These are phyloP conservation scores for Phrynocephalus forsythii DNA, from an alignment of 2,797 vertebrate genomes.

Conservation along the genomic window DNA sequence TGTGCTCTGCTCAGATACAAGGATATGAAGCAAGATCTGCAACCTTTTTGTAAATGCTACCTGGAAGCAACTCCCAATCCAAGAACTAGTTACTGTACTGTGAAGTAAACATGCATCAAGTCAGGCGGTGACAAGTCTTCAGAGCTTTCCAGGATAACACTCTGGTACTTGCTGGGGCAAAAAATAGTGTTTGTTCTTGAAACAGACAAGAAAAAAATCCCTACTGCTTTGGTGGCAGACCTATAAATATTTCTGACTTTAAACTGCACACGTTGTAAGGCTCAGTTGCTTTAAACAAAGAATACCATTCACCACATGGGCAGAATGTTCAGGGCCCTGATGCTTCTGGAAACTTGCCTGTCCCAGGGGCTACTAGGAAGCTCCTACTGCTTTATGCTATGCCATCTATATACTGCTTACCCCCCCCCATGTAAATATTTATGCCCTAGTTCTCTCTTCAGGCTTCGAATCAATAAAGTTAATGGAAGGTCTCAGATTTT, in stretches of 20 bases:
- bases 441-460: background rate
- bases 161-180: background rate
- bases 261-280: slow-evolving; percentile 1
- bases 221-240: background rate
- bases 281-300: background rate
- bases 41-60: background rate
- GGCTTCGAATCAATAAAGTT: background rate
- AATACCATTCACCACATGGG: background rate
- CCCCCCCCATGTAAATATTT: background rate
- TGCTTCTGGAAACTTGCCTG: background rate
- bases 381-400: background rate
- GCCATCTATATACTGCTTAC: background rate
- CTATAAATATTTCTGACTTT: background rate
- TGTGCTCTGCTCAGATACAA: background rate
- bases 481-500: background rate
- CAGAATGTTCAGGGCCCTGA: background rate
- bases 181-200: background rate
- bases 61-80: background rate
- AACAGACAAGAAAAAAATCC: background rate
- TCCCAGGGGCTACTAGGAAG: background rate
- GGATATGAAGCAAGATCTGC: background rate
- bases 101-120: background rate
- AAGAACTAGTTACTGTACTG: background rate
- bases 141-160: background rate
- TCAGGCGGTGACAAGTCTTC: background rate